Evolutionary conservation across 2,888 invertebrate species (phyloP), one percentile per base, ranked within the genome.

Genomic region (Aspidiotus rigidus): DNA sequence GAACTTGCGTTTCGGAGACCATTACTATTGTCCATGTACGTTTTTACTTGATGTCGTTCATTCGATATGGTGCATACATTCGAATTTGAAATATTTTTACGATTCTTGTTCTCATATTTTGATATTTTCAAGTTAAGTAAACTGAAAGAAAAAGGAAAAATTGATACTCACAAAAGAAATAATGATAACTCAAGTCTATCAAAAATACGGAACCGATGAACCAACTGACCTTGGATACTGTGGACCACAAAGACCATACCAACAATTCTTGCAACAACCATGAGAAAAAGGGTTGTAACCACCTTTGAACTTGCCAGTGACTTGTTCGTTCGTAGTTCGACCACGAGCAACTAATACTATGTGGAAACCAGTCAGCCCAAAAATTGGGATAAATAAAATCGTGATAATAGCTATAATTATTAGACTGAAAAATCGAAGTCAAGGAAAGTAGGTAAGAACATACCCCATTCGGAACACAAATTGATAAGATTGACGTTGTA

Each of bases 311-410:
- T 98, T 98, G 70, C 97, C 97, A 15, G 99, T 99, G 72, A 99
- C 98, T 84, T 99, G 99, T 81, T 99, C 99, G 81, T 99, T 99
- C 73, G 99, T 99, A 70, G 99, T 99, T 73, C 98, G 85, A 54
- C 98, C 99, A 72, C 97, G 83, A 41, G 94, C 90, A 69, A 99
- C 96, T 74, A 99, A 84, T 76, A 98, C 90, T 83, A 97, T 88
- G 80, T 99, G 99, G 82, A 99, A 99, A 72, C 93, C 93, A 72
- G 98, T 97, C 77, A 99, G 83, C 74, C 98, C 99, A 80, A 95
- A 89, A 75, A 99, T 95, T 72, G 99, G 99, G 78, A 99, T 91
- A 77, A 95, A 88, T 75, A 99, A 82, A 73, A 99, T 79, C 44
- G 89, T 87, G 77, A 96, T 93, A 75, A 97, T 84, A 74, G 88